Evolutionary conservation across 1,140 invertebrate species (phyloP), one percentile per base, ranked within the genome.

Genomic region (Drosophila pallidifrons): DNA sequence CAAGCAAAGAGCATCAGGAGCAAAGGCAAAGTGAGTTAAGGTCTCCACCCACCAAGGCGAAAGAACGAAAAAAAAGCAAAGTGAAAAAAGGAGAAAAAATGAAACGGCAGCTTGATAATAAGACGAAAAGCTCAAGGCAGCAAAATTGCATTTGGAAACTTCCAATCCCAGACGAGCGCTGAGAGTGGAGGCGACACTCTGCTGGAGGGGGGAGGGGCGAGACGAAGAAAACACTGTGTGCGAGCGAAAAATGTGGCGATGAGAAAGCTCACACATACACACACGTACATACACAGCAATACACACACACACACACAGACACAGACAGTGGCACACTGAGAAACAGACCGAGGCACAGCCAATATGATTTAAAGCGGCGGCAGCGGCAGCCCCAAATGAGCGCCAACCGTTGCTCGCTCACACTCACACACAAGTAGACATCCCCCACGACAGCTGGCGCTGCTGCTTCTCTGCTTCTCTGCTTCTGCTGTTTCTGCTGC

Each of bases 121-220:
- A 79, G 71, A 75, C 82, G 76, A 75, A 89, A 88, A 89, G 85
- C 85, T 88, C 85, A 88, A 88, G 85, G 85, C 77, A 70, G 67
- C 73, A 89, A 89, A 82, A 91, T 85, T 89, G 76, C 81, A 91
- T 86, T 91, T 90, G 79, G 85, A 91, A 91, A 79, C 82, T 91
- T 91, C 89, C 89, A 91, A 91, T 91, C 79, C 89, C 66, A 83
- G 77, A 83, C 85, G 82, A 89, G 85, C 67, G 46, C 51, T 51
- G 79, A 78, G 85, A 64, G 71, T 54, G 45, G 55, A 51, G 59
- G 58, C 57, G 54, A 54, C 55, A 45, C 47, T 25, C 20, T 43
- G 66, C 41, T 49, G 41, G 68, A 38, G 35, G n/a, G 45, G 59
- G 38, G 15, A 46, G 54, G 46, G 71, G 49, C 43, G n/a, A 55